A percentile compares a stretch with the other conserved stretches of the same genome.
Evolutionary conservation across 2,797 vertebrate genomes (phyloP).

Genomic region (Loris lydekkerianus): DNA sequence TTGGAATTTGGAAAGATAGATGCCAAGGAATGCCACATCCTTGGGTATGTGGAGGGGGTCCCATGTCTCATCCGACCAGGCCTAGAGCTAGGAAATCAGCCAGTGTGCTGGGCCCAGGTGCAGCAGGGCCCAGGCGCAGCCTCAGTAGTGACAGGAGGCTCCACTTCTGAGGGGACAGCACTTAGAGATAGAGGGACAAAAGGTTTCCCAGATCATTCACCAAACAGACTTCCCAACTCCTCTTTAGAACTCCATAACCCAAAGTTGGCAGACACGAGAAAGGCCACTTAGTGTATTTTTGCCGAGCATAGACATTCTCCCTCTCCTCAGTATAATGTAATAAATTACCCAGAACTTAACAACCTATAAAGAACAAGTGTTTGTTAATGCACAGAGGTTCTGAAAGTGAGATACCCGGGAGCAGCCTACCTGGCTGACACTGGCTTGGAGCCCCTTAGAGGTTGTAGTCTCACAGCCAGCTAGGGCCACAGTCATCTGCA

Average conservation of each 20-base stretch:
- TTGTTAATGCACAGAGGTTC: not conserved
- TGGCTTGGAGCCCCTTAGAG: fast-evolving
- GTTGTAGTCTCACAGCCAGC: not conserved
- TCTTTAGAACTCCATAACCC: not conserved
- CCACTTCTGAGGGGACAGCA: not conserved
- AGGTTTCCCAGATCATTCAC: not conserved
- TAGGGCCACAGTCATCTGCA: not conserved
- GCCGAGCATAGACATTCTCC: not conserved
- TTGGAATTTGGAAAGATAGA: not conserved
- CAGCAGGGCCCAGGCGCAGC: too few relatives aligned
- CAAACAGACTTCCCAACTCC: not conserved
- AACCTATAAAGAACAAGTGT: not conserved
- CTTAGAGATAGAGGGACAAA: fast-evolving
- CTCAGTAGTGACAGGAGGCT: not conserved
- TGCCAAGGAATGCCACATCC: not conserved
- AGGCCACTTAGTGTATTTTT: not conserved
- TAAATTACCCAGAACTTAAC: not conserved
- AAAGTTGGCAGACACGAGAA: not conserved
- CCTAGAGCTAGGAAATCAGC: not conserved
- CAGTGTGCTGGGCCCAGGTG: not conserved
- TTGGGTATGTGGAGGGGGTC: not conserved
- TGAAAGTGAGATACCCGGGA: not conserved
- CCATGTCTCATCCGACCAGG: not conserved
- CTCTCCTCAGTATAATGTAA: not conserved
- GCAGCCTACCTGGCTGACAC: not conserved